A percentile compares a stretch with the other conserved stretches of the same genome.
phyloP scores from a whole-genome alignment of 1,140 invertebrate genomes.

The Drosophila kanapiae region DNA sequence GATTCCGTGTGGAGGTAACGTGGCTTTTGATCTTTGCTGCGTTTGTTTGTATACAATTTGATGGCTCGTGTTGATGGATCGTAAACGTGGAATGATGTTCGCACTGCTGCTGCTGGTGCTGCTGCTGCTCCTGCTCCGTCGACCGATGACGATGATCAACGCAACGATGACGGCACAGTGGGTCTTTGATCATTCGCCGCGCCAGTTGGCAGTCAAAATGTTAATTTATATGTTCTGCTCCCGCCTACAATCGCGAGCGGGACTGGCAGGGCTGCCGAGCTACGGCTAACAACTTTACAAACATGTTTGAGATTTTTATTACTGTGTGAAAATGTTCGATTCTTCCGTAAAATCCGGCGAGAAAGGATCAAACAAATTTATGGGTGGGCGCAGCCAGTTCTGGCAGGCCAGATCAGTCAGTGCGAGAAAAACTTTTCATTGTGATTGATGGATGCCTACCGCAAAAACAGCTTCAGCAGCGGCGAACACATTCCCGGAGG shows the following conservation, averaged over 20 bases:
- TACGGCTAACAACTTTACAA: constrained; percentile 78
- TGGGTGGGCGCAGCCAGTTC: constrained; percentile 61
- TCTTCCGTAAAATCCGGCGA: constrained; percentile 70
- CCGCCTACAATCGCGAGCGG: constrained; percentile 51
- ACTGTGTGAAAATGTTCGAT: constrained; percentile 78
- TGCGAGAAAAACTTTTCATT: constrained; percentile 51
- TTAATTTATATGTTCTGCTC: constrained; percentile 79
- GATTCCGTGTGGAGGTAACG: constrained; percentile 54
- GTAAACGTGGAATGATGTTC: constrained; percentile 82
- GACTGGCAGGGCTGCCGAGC: neutral
- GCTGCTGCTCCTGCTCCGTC: constrained; percentile 27
- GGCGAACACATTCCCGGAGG: constrained; percentile 35
- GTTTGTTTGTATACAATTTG: constrained; percentile 85
- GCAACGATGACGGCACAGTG: constrained; percentile 78
- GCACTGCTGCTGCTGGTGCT: constrained; percentile 48
- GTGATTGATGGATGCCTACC: constrained; percentile 72
- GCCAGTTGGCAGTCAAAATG: constrained; percentile 84
- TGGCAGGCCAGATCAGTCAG: constrained; percentile 30
- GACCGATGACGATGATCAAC: constrained; percentile 71
- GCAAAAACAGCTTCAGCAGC: constrained; percentile 62
- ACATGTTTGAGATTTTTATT: constrained; percentile 84
- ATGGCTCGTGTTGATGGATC: constrained; percentile 85
- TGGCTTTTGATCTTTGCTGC: constrained; percentile 83
- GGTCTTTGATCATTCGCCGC: constrained; percentile 82
- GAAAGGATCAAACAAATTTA: constrained; percentile 80